Percentiles rank a stretch among this genome's conserved stretches.
These are phyloP conservation scores for Gasterosteus nipponicus DNA, from an alignment of 2,113 vertebrate species.

Conservation along the genomic window DNA sequence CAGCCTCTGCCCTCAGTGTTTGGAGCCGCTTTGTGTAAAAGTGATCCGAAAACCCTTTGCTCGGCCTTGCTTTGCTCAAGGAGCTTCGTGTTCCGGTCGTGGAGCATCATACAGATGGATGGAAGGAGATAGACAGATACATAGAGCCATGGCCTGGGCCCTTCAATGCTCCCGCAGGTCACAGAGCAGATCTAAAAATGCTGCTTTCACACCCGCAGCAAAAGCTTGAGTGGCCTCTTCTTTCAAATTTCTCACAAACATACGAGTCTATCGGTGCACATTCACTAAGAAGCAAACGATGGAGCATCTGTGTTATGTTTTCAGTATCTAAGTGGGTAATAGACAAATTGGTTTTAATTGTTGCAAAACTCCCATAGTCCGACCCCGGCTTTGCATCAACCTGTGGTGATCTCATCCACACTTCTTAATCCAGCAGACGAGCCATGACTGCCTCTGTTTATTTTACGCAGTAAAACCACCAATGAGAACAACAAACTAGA, in stretches of 20 bases:
- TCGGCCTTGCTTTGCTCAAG: slow-evolving; percentile 9
- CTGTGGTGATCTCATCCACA: not conserved
- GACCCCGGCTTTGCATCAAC: not conserved
- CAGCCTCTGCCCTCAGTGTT: slow-evolving; percentile 55
- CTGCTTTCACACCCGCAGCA: not conserved
- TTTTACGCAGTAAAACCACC: not conserved
- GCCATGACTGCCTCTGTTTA: not conserved
- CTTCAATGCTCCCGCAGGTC: not conserved
- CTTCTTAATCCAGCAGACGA: not conserved
- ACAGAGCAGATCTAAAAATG: not conserved
- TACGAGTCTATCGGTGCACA: not conserved
- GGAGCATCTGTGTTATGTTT: not conserved
- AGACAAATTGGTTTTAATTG: not conserved
- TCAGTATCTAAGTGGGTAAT: not conserved
- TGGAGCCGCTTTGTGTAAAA: slow-evolving; percentile 35
- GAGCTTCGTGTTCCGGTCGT: not conserved
- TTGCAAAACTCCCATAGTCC: not conserved
- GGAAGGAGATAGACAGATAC: too few relatives aligned
- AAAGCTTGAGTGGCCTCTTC: not conserved
- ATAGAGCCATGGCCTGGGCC: not conserved
- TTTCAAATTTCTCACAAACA: not conserved
- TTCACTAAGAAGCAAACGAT: not conserved
- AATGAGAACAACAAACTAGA: not conserved
- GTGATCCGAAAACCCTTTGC: slow-evolving; percentile 32
- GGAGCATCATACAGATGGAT: not conserved